Evolutionary conservation across 2,113 vertebrate genomes (phyloP).

Genomic region (Tautogolabrus adspersus): DNA sequence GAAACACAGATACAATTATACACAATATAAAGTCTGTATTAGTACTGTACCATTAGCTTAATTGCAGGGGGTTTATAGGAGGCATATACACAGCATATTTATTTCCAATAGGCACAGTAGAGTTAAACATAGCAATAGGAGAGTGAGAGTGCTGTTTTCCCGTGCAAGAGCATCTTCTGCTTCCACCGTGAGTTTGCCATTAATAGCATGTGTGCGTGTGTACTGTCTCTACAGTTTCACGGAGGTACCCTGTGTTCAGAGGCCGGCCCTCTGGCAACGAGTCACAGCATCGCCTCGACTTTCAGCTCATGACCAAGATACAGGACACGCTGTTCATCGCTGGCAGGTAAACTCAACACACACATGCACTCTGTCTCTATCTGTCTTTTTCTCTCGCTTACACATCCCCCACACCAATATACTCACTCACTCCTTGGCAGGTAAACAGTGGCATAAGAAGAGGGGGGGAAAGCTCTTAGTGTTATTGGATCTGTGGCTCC

Average conservation of each 20-base stretch:
- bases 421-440: constrained; percentile 69
- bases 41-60: constrained; percentile 58
- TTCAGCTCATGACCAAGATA: constrained; percentile 99
- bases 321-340: constrained; percentile 99
- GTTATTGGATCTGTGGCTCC: constrained; percentile 86
- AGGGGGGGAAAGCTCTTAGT: constrained; percentile 82
- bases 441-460: constrained; percentile 59
- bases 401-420: constrained; percentile 47
- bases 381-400: constrained; percentile 34
- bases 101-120: constrained; percentile 84
- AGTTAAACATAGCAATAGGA: constrained; percentile 77
- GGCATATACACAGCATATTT: constrained; percentile 85
- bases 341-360: constrained; percentile 89
- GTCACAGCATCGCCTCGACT: constrained; percentile 98
- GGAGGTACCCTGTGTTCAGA: constrained; percentile 98
- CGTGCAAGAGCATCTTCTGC: background rate
- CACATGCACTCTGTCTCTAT: constrained; percentile 64
- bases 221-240: constrained; percentile 91
- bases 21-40: constrained; percentile 10
- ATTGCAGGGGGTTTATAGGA: constrained; percentile 87
- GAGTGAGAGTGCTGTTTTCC: constrained; percentile 9
- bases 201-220: constrained; percentile 47
- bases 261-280: constrained; percentile 98
- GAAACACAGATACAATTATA: constrained; percentile 25
- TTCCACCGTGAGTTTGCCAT: background rate